These are phyloP conservation scores for Malachius bipustulatus DNA, from an alignment of 2,888 invertebrate species.

Conservation along the genomic window DNA sequence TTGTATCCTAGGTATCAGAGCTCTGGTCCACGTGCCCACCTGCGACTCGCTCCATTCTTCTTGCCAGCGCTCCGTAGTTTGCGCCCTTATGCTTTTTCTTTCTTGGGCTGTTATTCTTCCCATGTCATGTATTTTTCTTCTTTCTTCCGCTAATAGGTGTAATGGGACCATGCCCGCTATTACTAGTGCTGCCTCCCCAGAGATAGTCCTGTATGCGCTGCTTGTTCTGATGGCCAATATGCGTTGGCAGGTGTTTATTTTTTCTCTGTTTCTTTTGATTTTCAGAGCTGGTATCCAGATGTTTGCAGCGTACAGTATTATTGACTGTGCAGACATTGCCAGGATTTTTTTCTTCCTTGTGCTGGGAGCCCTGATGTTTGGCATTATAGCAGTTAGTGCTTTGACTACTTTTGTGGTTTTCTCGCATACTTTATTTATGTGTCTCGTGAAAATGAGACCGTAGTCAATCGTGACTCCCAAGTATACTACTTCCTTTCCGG, in stretches of 20 bases:
- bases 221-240: neutral
- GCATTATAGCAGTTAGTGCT: slow-evolving; percentile 7
- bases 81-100: no score
- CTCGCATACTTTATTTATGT: neutral
- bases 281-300: neutral
- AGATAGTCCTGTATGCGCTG: slow-evolving; percentile 2
- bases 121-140: neutral
- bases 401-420: neutral
- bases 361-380: slow-evolving; percentile 5
- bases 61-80: no score
- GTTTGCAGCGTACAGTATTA: slow-evolving; percentile 1
- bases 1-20: no score
- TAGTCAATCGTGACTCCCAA: slow-evolving; percentile 9
- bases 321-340: neutral
- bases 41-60: no score
- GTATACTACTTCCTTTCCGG: slow-evolving; percentile 5
- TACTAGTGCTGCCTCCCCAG: neutral
- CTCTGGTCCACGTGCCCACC: no score
- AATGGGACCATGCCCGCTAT: slow-evolving; percentile 1
- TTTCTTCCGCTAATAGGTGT: neutral
- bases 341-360: neutral
- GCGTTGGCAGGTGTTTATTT: neutral
- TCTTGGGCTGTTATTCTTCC: no score
- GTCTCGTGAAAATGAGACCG: slow-evolving; percentile 6
- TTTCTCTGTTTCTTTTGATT: neutral